Base-by-base conservation (phyloP, 2,113 vertebrate species). In the Alosa alosa region DNA sequence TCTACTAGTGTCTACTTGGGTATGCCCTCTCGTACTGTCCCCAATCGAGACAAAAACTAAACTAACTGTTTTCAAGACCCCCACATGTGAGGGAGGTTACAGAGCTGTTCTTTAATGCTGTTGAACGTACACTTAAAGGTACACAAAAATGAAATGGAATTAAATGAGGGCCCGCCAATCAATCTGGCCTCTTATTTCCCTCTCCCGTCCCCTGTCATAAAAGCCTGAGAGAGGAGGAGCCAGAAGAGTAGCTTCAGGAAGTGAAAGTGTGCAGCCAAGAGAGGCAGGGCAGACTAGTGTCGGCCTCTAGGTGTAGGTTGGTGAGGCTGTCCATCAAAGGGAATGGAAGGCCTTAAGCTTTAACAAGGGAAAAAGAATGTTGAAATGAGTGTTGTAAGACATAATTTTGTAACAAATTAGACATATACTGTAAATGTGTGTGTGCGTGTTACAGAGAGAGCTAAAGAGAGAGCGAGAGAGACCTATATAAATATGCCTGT, bases 311-410 rank as follows among this genome's bases (percentile, higher is more conserved):
- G 68, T 25, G 49, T 60, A 22, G 44, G 82, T 52, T 36, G 49
- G 36, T 83, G 60, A 15, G 39, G n/a, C 25, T 86, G 81, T 82
- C 81, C 31, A 15, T 82, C 57, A 86, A 55, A 57, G 36, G 31
- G 44, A 57, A 83, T 46, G 49, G 18, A 82, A 64, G 47, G 44
- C 81, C 64, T 31, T 39, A 31, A 78, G 64, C 49, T 78, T 68
- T 81, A 83, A 49, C 22, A 86, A 86, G 64, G 49, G 60, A 83
- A 83, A 78, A 78, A 78, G 72, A 78, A 78, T 25, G 85, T 55
- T 36, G 49, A 31, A 31, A 0, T 45, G 78, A 49, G 13, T 60
- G 60, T 68, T 72, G 52, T n/a, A 6, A n/a, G n/a, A n/a, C 15
- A 45, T 78, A 78, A 78, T 41, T 78, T 78, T 78, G 72, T 78